Base-by-base conservation (phyloP, 2,888 invertebrate genomes). In the Andrena haemorrhoa region DNA sequence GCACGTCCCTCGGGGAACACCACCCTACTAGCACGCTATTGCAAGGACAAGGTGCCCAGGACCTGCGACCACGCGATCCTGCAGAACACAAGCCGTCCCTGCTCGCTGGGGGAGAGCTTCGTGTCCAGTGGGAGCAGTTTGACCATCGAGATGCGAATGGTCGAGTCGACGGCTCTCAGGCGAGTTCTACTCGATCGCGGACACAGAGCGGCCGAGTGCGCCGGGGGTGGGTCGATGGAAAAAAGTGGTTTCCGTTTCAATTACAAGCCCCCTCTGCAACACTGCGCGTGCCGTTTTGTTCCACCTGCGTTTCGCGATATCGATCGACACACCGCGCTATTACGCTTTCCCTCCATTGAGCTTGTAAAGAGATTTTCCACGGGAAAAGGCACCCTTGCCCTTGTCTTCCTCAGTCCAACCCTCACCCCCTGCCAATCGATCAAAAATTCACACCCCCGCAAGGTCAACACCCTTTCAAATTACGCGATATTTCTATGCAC, bases 91-190 rank as follows among this genome's bases (percentile, higher is more conserved):
- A 94, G 94, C 78, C 95, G 98, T 78, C 97, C 97, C 0, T 98
- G 98, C 91, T 96, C 96, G 0, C 95, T 97, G 35, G 96, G 97
- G 7, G 98, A 98, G 92, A 97, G 98, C 93, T 98, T 97, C 92
- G 95, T 98, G 16, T 97, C 98, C 3, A 96, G 97, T 84, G 97
- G 97, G 76, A 97, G 97, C 93, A 97, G 96, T 70, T 95, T 97
- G 88, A 98, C 97, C 23, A 95, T 98, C 86, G 98, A 98, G 93
- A 94, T 98, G 88, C 96, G 96, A 90, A 95, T 97, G 90, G 96
- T 96, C 16, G 97, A 98, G 93, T 97, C 97, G 56, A 98, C 98
- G 0, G 97, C 97, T 56, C 95, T 98, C 78, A 97, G 97, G 97
- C 97, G 94, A 95, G 95, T 93, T 79, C 72, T 41, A 70, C 64